Conservation (phyloP, 2,888 invertebrate species). For the Eupelmus urozonus region DNA sequence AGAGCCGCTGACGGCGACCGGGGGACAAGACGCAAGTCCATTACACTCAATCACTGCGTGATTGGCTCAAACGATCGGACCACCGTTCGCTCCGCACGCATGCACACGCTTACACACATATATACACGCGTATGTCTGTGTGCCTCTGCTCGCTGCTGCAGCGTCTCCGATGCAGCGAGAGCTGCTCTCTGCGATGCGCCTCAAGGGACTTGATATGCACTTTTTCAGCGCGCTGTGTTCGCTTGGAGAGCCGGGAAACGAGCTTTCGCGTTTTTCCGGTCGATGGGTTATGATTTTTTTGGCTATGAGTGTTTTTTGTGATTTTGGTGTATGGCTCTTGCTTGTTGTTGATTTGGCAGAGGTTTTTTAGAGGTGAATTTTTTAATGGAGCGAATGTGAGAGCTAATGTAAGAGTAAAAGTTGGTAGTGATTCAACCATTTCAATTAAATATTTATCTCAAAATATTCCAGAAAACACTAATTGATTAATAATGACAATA, state of each 20-base stretch:
- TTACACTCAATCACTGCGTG: slow-evolving; percentile 77
- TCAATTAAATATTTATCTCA: too few species aligned
- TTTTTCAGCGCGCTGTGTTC: too few species aligned
- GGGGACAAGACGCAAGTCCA: slow-evolving; percentile 78
- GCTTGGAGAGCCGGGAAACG: background rate
- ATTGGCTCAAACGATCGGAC: slow-evolving; percentile 78
- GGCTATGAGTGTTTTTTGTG: too few species aligned
- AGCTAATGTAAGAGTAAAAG: too few species aligned
- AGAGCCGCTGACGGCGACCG: slow-evolving; percentile 74
- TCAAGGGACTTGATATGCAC: slow-evolving; percentile 18
- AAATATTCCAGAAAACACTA: too few species aligned
- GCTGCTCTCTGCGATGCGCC: background rate
- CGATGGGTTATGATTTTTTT: too few species aligned
- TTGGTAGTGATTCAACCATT: too few species aligned
- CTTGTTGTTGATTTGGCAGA: too few species aligned
- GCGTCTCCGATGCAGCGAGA: background rate
- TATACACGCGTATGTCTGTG: background rate
- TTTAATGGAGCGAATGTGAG: too few species aligned
- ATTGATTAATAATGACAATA: too few species aligned
- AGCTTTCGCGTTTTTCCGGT: background rate
- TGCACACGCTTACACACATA: background rate
- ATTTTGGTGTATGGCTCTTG: too few species aligned
- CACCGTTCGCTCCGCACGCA: slow-evolving; percentile 66
- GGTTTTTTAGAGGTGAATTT: too few species aligned
- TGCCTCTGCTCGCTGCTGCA: background rate